phyloP scores from a whole-genome alignment of 2,888 invertebrate genomes.

The Diaperis boleti region DNA sequence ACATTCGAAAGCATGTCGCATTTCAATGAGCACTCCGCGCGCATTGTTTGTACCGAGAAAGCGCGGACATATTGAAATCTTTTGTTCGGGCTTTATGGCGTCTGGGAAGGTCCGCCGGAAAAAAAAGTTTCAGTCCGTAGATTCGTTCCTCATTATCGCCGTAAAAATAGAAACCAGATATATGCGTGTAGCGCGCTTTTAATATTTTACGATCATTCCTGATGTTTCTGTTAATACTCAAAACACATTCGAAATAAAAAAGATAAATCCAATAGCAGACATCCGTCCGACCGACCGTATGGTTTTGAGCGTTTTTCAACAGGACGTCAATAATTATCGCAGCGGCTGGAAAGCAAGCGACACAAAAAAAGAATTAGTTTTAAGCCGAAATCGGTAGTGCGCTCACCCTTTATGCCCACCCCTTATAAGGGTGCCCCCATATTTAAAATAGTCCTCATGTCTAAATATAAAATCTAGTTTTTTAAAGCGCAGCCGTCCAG shows the following conservation, averaged over 20 bases:
- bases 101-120: not conserved
- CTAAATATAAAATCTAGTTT: constrained; percentile 45
- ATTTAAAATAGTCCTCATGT: constrained; percentile 44
- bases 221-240: constrained; percentile 46
- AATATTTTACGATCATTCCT: constrained; percentile 40
- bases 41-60: constrained; percentile 8
- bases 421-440: constrained; percentile 42
- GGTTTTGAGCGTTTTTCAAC: too few species aligned
- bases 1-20: constrained; percentile 46
- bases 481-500: constrained; percentile 35
- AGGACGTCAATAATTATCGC: constrained; percentile 31
- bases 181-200: constrained; percentile 31
- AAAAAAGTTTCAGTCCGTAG: too few species aligned
- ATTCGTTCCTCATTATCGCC: constrained; percentile 10
- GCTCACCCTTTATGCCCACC: constrained; percentile 27
- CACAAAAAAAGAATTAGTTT: constrained; percentile 16
- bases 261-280: constrained; percentile 47
- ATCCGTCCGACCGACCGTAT: constrained; percentile 46
- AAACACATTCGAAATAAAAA: constrained; percentile 50
- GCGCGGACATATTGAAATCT: not conserved
- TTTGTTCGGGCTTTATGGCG: not conserved
- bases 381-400: constrained; percentile 19
- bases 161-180: constrained; percentile 34
- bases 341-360: not conserved
- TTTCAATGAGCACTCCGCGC: constrained; percentile 35